Evolutionary conservation across 2,113 vertebrate species (phyloP), one percentile per base, ranked within the genome.

Genomic region (Platanista minor): DNA sequence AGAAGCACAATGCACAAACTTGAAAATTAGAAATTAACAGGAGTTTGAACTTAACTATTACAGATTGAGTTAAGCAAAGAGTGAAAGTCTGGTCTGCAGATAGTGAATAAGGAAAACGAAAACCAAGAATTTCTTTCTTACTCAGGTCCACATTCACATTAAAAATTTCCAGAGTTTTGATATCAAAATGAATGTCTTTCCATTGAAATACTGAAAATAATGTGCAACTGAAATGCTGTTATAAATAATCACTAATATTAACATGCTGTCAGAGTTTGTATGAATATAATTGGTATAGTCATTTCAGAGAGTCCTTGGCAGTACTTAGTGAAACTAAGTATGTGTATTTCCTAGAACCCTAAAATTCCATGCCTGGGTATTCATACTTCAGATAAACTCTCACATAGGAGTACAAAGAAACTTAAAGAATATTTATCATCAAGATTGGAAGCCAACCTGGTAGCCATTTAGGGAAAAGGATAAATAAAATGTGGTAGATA

Each of bases 191-290:
- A 92, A 91, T 95, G 41, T 77, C 52, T 69, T 87, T 39, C 49
- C 80, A 87, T 21, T 74, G 69, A 90, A 94, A 90, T 84, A 87
- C 91, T 82, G 33, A 89, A 93, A 93, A 82, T 90, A 61, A 93
- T 41, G 3, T 31, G 8, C 1, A 77, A 71, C 86, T 71, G 14
- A 7, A 94, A 57, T 27, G 23, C 33, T 90, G 1, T 96, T 87
- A 64, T 84, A 92, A 95, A 49, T 61, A 85, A 88, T 95, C 88
- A 95, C 59, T 95, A 92, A 75, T 96, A 92, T 78, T 89, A 83
- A 80, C 46, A 62, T 59, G 39, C 15, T 69, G 4, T 81, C 80
- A 94, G 54, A 87, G 33, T 39, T 64, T n/a, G 91, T 84, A 15
- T 84, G 36, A 84, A 84, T 84, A 43, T 54, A 97, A 92, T 75